Evolutionary conservation across 2,797 vertebrate species (phyloP).

Genomic region (Oreochromis grahami): DNA sequence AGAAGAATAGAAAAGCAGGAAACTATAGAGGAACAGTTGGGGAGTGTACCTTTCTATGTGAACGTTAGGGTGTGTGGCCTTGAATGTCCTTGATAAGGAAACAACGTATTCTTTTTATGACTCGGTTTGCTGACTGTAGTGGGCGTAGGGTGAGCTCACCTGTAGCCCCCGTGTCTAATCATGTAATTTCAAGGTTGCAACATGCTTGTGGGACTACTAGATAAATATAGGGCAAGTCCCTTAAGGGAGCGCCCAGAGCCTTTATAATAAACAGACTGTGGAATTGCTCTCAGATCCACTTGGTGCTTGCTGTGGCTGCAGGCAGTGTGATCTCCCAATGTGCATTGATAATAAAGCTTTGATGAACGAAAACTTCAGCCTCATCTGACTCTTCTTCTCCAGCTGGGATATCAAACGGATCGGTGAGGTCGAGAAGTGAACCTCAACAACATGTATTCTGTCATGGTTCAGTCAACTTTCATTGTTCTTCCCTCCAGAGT

Average conservation of each 20-base stretch:
- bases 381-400: neutral
- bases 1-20: neutral
- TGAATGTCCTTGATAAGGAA: neutral
- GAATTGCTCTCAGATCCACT: neutral
- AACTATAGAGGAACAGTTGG: neutral
- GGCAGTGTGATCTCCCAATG: neutral
- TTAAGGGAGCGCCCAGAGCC: neutral
- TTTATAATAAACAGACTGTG: neutral
- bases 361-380: neutral
- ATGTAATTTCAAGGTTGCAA: neutral
- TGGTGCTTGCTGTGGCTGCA: neutral
- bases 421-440: accelerated
- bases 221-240: neutral
- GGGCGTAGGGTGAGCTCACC: neutral
- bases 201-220: neutral
- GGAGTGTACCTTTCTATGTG: neutral
- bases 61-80: neutral
- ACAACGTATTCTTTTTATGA: neutral
- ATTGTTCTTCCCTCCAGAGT: no score
- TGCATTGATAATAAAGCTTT: neutral
- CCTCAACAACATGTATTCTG: neutral
- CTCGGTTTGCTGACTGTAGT: neutral
- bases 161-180: neutral
- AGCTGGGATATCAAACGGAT: neutral
- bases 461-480: neutral